Evolutionary conservation across 2,797 vertebrate genomes (phyloP).

Genomic region (Euthynnus affinis): DNA sequence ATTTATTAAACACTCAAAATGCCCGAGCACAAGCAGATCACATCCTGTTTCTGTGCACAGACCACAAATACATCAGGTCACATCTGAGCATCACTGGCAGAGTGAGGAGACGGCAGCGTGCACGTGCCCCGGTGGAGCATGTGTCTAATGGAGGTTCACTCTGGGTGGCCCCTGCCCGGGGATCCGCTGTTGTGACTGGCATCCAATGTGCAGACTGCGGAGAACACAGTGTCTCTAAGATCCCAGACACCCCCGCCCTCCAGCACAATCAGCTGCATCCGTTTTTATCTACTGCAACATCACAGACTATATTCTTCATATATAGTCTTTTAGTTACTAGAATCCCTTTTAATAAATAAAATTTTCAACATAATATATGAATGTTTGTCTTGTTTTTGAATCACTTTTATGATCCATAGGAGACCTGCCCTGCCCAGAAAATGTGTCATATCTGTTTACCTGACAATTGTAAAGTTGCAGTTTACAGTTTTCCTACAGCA

Average conservation of each 20-base stretch:
- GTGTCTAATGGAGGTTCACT: slow-evolving; percentile 41
- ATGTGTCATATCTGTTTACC: neutral
- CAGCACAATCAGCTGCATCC: slow-evolving; percentile 27
- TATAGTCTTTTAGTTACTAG: neutral
- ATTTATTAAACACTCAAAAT: neutral
- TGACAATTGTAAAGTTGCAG: neutral
- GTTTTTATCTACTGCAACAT: slow-evolving; percentile 19
- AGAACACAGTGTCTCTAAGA: slow-evolving; percentile 49
- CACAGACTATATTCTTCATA: neutral
- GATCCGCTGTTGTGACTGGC: slow-evolving; percentile 53
- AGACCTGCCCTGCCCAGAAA: neutral
- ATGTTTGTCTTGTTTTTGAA: neutral
- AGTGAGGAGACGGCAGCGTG: slow-evolving; percentile 24
- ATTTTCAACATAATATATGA: neutral
- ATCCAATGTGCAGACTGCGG: slow-evolving; percentile 50
- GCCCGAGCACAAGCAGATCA: neutral
- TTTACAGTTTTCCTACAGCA: neutral
- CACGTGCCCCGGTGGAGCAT: slow-evolving; percentile 58
- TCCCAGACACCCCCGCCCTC: slow-evolving; percentile 14
- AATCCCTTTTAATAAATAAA: neutral
- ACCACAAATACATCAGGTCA: slow-evolving; percentile 10
- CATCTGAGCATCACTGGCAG: neutral
- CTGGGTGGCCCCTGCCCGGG: slow-evolving; percentile 19
- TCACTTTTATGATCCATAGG: neutral
- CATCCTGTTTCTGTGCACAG: neutral